Evolutionary conservation across 2,888 invertebrate genomes (phyloP).

Genomic region (Volucella inanis): DNA sequence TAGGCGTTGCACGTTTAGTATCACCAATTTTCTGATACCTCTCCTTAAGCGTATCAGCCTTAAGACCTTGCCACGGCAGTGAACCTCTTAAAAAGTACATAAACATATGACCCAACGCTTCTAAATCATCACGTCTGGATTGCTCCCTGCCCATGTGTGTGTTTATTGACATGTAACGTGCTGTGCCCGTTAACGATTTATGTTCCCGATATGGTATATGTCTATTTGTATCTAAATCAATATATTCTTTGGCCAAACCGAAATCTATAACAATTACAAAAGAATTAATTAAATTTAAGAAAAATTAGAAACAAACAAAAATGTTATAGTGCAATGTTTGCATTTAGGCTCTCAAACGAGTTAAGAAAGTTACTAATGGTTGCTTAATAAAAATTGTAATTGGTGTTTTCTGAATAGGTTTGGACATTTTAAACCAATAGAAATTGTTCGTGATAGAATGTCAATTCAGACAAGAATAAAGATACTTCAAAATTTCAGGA

Average conservation of each 20-base stretch:
- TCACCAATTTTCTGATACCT: constrained; percentile 99
- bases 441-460: too few species aligned
- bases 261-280: constrained; percentile 89
- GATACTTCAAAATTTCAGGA: too few species aligned
- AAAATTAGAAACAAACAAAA: background rate
- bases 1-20: constrained; percentile 99
- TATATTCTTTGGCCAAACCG: constrained; percentile 99
- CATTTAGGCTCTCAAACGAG: too few species aligned
- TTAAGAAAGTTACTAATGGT: too few species aligned
- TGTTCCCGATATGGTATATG: constrained; percentile 99
- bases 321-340: background rate
- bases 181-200: constrained; percentile 99
- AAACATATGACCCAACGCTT: constrained; percentile 99
- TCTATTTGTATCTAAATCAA: constrained; percentile 99
- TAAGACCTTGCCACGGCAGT: constrained; percentile 99
- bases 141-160: constrained; percentile 99
- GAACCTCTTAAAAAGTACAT: constrained; percentile 99
- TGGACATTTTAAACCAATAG: too few species aligned
- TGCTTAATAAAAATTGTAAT: too few species aligned
- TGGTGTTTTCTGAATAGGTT: too few species aligned
- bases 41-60: constrained; percentile 99
- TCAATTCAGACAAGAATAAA: too few species aligned
- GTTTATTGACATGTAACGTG: constrained; percentile 99
- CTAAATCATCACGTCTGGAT: constrained; percentile 99
- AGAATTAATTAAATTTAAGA: constrained; percentile 28